Evolutionary conservation across 2,113 vertebrate genomes (phyloP).

Genomic region (Oenanthe oenanthe): DNA sequence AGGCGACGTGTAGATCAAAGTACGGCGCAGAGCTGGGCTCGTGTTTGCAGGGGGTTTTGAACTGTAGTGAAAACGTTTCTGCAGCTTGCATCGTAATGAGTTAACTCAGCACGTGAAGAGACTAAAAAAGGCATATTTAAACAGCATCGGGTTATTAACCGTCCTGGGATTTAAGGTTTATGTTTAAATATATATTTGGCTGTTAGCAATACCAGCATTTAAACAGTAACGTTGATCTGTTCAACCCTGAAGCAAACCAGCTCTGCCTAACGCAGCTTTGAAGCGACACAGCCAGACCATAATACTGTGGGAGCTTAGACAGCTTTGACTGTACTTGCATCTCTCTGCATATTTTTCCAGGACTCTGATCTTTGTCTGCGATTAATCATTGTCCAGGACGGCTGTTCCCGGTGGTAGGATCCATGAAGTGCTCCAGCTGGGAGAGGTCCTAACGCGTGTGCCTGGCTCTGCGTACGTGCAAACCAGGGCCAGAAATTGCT

Average conservation of each 20-base stretch:
- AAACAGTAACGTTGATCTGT: not conserved
- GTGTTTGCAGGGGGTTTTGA: not conserved
- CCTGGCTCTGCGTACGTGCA: not conserved
- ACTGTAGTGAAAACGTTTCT: conserved; percentile 5
- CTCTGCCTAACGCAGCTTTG: conserved; percentile 14
- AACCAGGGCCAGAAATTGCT: conserved; percentile 39
- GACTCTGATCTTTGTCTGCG: conserved; percentile 40
- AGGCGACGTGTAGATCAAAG: conserved; percentile 36
- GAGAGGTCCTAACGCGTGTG: conserved; percentile 18
- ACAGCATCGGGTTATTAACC: not conserved
- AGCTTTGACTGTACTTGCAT: conserved; percentile 53
- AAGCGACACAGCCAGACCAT: conserved; percentile 34
- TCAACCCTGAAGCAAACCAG: conserved; percentile 35
- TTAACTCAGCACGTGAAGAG: conserved; percentile 11
- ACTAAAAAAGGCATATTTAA: not conserved
- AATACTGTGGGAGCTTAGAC: conserved; percentile 56
- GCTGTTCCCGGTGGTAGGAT: conserved; percentile 27
- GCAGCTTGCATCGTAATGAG: conserved; percentile 30
- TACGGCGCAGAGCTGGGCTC: not conserved
- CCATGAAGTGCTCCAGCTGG: conserved; percentile 34
- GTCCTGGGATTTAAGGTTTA: not conserved
- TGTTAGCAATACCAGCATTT: not conserved
- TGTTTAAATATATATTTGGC: not conserved
- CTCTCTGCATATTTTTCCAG: conserved; percentile 45
- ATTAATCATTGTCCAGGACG: conserved; percentile 43